A percentile compares a stretch with the other conserved stretches of the same genome.
These are phyloP conservation scores for Lomographa bimaculata DNA, from an alignment of 2,888 invertebrate species.

Conservation along the genomic window DNA sequence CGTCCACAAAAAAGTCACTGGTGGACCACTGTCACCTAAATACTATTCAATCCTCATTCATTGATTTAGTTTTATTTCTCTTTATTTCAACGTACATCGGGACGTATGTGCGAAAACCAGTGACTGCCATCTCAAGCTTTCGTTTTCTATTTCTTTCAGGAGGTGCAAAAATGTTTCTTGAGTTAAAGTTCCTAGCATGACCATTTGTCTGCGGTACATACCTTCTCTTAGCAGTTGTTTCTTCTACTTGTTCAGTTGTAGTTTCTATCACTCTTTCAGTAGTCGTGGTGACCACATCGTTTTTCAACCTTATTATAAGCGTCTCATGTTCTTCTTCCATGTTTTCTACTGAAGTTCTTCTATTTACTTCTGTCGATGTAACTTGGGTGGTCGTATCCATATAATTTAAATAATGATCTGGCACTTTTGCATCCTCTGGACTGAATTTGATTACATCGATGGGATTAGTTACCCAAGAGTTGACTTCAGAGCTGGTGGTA, in stretches of 20 bases:
- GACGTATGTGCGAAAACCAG: constrained; percentile 51
- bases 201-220: constrained; percentile 73
- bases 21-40: constrained; percentile 38
- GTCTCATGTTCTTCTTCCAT: constrained; percentile 32
- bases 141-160: constrained; percentile 58
- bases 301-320: constrained; percentile 54
- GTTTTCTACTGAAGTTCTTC: constrained; percentile 32
- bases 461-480: constrained; percentile 45
- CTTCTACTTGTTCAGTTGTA: constrained; percentile 31
- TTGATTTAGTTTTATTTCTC: constrained; percentile 51
- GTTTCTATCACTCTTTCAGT: constrained; percentile 20
- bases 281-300: constrained; percentile 42
- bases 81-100: constrained; percentile 69
- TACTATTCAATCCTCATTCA: constrained; percentile 17
- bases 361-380: constrained; percentile 25
- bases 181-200: constrained; percentile 63
- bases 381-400: constrained; percentile 26
- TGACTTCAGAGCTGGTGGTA: constrained; percentile 39
- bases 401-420: constrained; percentile 53
- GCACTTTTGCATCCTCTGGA: constrained; percentile 69
- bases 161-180: constrained; percentile 38
- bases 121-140: constrained; percentile 55
- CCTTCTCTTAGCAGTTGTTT: constrained; percentile 45
- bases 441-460: constrained; percentile 67
- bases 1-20: constrained; percentile 36